phyloP scores from a whole-genome alignment of 2,113 vertebrate genomes.

The Sterna hirundo region DNA sequence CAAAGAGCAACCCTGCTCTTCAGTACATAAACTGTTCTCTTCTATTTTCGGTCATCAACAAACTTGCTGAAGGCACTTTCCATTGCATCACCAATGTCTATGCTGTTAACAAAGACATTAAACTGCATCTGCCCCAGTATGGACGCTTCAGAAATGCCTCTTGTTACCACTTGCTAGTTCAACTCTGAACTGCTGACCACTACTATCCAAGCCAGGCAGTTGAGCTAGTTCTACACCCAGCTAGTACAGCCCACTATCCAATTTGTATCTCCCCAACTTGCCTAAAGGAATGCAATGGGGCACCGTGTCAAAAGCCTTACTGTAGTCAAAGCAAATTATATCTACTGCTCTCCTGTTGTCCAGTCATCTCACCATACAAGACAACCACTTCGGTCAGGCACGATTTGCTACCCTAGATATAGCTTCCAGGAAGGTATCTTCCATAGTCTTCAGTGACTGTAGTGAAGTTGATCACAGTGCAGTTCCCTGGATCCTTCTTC shows the following conservation, averaged over 20 bases:
- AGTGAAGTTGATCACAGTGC: not conserved
- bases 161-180: not conserved
- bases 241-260: not conserved
- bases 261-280: rapidly evolving
- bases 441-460: not conserved
- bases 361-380: not conserved
- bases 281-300: not conserved
- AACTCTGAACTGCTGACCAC: not conserved
- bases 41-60: not conserved
- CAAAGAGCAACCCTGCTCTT: not conserved
- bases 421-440: not conserved
- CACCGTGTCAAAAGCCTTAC: not conserved
- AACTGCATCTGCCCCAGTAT: not conserved
- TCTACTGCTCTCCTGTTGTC: not conserved
- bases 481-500: not conserved
- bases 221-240: not conserved
- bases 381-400: not conserved
- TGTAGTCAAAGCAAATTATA: not conserved
- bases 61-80: not conserved
- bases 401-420: not conserved
- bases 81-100: not conserved
- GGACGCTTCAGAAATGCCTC: not conserved
- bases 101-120: not conserved
- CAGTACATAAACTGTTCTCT: not conserved
- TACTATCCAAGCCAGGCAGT: not conserved